Conservation (phyloP, 2,113 vertebrate genomes). For the Centropus unirufus region DNA sequence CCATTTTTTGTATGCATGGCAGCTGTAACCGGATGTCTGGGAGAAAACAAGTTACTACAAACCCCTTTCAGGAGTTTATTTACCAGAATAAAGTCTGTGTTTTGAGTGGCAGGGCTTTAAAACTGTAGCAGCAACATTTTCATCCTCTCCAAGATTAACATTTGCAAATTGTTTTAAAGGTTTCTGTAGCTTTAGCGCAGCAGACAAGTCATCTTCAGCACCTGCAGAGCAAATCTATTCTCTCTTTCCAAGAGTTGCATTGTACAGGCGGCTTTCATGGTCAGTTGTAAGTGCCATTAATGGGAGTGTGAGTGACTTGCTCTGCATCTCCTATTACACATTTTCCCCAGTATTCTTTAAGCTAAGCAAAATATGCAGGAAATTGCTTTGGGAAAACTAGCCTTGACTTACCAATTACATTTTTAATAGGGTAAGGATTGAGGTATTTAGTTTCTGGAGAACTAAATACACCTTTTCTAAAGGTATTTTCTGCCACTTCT, state of each 20-base stretch:
- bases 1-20: neutral
- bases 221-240: neutral
- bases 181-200: neutral
- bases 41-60: neutral
- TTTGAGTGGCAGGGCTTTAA: neutral
- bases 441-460: neutral
- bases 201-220: neutral
- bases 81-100: neutral
- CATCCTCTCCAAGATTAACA: neutral
- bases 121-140: neutral
- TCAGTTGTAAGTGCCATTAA: neutral
- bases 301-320: neutral
- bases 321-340: neutral
- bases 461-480: neutral
- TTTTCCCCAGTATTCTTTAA: neutral
- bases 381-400: neutral
- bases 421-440: neutral
- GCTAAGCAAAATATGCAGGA: neutral
- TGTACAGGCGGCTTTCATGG: neutral
- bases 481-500: neutral
- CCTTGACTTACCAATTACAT: neutral
- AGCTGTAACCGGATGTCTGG: neutral
- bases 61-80: neutral
- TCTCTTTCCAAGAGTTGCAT: neutral
- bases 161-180: neutral